Evolutionary conservation across 2,797 vertebrate species (phyloP), one percentile per base, ranked within the genome.

Genomic region (Eidolon dupreanum): DNA sequence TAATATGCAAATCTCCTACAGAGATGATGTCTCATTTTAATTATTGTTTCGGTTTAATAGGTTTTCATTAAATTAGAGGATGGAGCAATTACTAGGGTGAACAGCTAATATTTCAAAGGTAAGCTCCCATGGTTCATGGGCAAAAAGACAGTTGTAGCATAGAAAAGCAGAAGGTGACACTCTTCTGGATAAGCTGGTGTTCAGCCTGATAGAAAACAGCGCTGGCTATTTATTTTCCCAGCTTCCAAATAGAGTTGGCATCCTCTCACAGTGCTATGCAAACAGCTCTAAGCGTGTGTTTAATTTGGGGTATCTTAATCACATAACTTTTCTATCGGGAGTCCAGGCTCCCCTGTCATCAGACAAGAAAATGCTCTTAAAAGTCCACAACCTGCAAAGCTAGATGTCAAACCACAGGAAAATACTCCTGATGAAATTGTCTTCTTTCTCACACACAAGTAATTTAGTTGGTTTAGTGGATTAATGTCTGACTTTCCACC

Each of bases 51-150:
- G 41, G 97, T 99, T 98, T 99, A 98, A 99, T 99, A 98, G 98
- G 97, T 98, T 99, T 99, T 99, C 98, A 99, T 99, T 99, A 99
- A 99, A 98, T 98, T 98, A 99, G 98, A 98, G 98, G 98, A 98
- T 97, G 95, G 98, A 98, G 98, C 98, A 98, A 99, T 99, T 99
- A 98, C 97, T 94, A 98, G 97, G 98, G 98, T 98, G 98, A 99
- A 97, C 93, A 96, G 97, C 98, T 98, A 98, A 98, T 98, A 98
- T 98, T 98, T 98, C 96, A 97, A 98, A 98, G 98, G 98, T 98
- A 98, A 98, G 97, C 95, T 98, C 97, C 98, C 75, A 15, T 97
- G 98, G 97, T 97, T 98, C 74, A 77, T 70, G 97, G 36, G 79
- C 90, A 97, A 90, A 98, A 97, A 97, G 94, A 95, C 70, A 94